Conservation (phyloP, 2,797 vertebrate genomes). For the Otolemur crassicaudatus region DNA sequence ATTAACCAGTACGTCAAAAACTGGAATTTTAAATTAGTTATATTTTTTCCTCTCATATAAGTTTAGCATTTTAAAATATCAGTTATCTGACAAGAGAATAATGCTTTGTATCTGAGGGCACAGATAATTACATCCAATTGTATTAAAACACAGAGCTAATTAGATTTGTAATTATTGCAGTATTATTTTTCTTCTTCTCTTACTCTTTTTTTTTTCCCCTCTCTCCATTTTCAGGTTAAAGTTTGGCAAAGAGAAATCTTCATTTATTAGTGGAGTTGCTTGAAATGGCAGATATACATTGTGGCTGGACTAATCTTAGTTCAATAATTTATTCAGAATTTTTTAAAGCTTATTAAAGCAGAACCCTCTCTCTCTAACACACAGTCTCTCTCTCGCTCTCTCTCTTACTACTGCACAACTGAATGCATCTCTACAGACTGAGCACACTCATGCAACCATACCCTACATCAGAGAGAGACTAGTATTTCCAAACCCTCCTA, state of each 20-base stretch:
- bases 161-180: slow-evolving; percentile 65
- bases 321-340: slow-evolving; percentile 20
- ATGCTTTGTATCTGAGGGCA: slow-evolving; percentile 32
- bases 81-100: slow-evolving; percentile 59
- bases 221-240: not conserved
- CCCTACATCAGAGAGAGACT: not conserved
- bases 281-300: not conserved
- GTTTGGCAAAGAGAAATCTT: not conserved
- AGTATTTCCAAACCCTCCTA: not conserved
- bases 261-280: not conserved
- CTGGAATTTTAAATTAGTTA: slow-evolving; percentile 38
- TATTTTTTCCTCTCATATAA: slow-evolving; percentile 30
- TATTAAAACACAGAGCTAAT: slow-evolving; percentile 70
- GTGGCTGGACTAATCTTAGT: not conserved
- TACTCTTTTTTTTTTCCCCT: not conserved
- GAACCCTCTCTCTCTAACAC: not conserved
- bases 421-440: not conserved
- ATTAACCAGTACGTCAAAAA: slow-evolving; percentile 18
- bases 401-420: not conserved
- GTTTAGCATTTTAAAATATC: slow-evolving; percentile 61
- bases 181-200: slow-evolving; percentile 28
- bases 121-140: slow-evolving; percentile 63
- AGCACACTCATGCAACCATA: not conserved
- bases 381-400: not conserved
- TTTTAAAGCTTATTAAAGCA: not conserved